These are phyloP conservation scores for Drosophila sp. DNA, from an alignment of 1,140 invertebrate genomes.

Conservation along the genomic window DNA sequence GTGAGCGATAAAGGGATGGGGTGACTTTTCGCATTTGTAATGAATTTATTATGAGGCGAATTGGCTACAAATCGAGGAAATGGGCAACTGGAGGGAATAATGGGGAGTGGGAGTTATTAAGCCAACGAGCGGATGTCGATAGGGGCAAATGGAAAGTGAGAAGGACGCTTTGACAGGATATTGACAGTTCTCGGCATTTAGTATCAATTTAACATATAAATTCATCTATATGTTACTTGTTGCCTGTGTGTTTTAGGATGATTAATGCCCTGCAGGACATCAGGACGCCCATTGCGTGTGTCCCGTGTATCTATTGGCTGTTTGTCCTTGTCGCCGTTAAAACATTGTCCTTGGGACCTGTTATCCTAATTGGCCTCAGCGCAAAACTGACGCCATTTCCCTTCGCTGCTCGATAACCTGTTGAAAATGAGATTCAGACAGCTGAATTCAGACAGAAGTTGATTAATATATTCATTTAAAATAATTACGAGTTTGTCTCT, in stretches of 20 bases:
- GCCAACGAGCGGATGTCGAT: neutral
- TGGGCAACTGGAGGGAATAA: slow-evolving; percentile 42
- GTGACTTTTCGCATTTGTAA: slow-evolving; percentile 48
- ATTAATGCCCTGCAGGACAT: slow-evolving; percentile 64
- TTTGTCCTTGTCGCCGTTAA: slow-evolving; percentile 1
- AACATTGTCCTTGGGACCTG: slow-evolving; percentile 24
- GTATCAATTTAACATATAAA: slow-evolving; percentile 72
- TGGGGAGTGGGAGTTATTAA: slow-evolving; percentile 31
- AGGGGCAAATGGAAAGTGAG: neutral
- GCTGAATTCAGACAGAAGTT: neutral
- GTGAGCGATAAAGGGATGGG: neutral
- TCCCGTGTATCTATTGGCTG: neutral
- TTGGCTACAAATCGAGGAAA: slow-evolving; percentile 9
- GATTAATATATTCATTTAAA: too few relatives aligned
- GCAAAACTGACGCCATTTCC: slow-evolving; percentile 19
- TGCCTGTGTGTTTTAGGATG: slow-evolving; percentile 46
- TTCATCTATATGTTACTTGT: slow-evolving; percentile 54
- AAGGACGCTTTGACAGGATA: slow-evolving; percentile 31
- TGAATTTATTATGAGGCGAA: slow-evolving; percentile 57
- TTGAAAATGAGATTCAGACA: slow-evolving; percentile 24
- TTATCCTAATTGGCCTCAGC: slow-evolving; percentile 37
- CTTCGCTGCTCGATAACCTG: slow-evolving; percentile 14
- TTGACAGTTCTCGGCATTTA: slow-evolving; percentile 66
- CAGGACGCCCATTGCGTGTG: slow-evolving; percentile 33
- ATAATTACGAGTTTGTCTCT: too few relatives aligned